Evolutionary conservation across 1,140 invertebrate species (phyloP), one percentile per base, ranked within the genome.

Genomic region (Parapsyche elsis): DNA sequence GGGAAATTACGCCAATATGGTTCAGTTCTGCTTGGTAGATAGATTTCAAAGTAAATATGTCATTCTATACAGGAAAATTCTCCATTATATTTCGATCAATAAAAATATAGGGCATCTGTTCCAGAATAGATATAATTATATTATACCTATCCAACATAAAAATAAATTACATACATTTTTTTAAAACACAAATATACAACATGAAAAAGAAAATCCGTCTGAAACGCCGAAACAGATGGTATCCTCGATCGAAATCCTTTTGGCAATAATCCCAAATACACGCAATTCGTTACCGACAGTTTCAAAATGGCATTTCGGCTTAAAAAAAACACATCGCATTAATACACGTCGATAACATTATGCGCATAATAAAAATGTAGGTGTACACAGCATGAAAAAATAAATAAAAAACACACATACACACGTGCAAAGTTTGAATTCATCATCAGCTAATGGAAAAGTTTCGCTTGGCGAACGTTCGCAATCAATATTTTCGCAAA

Each of bases 401-500:
- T 7, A 21, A 61, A 61, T 1, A 19, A 61, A 16, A 21, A 61
- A 61, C 14, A 19, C 57, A 21, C 57, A 61, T 19, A 19, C 57
- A 21, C 57, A 61, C 9, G 57, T 38, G 16, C 0, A n/a, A 30
- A 67, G 19, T 26, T 24, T 23, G 24, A 67, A 67, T 67, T 23
- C 64, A 67, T 67, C 24, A 67, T 30, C 23, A 30, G 64, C 24
- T 67, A 67, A 67, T 67, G 64, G 64, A 67, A 67, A 67, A 67
- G 64, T 67, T 67, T 10, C 23, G 14, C 24, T 26, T 12, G 2
- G 49, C 10, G 10, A 53, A 53, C 30, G 10, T 53, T 53, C 12
- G 16, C 10, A 16, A 53, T 53, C 49, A 53, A 53, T 53, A 53
- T 53, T 53, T 53, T 53, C 2, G 49, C 16, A 53, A 53, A 53